Evolutionary conservation across 2,888 invertebrate genomes (phyloP).

Genomic region (Gari tellinella): DNA sequence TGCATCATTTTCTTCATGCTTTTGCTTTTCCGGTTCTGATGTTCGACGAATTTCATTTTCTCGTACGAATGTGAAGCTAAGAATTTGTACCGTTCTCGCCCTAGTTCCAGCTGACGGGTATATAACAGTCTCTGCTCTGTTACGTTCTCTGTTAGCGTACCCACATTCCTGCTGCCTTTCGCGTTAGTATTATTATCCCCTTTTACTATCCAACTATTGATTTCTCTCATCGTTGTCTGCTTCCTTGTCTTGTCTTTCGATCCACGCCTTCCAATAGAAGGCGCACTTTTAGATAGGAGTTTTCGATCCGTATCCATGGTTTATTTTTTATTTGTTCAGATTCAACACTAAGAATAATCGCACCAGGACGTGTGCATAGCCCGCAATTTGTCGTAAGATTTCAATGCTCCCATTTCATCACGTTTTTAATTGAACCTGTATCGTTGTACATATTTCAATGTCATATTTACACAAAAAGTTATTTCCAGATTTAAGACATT

Average conservation of each 20-base stretch:
- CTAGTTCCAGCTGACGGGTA: conserved; percentile 76
- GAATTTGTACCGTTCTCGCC: conserved; percentile 80
- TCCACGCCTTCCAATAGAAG: conserved; percentile 18
- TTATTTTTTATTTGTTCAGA: no score
- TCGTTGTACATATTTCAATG: no score
- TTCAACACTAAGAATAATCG: no score
- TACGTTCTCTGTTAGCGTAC: conserved; percentile 78
- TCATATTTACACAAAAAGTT: no score
- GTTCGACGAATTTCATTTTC: conserved; percentile 76
- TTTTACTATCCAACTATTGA: conserved; percentile 74
- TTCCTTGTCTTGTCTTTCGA: conserved; percentile 58
- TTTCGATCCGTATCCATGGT: conserved; percentile 15
- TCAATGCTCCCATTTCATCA: no score
- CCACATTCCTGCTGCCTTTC: conserved; percentile 63
- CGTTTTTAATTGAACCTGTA: no score
- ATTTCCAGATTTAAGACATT: no score
- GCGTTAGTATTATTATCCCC: conserved; percentile 46
- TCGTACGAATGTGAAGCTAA: conserved; percentile 74
- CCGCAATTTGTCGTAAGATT: no score
- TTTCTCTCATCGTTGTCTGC: conserved; percentile 75
- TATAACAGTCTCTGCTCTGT: conserved; percentile 80
- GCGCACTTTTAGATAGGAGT: conserved; percentile 50
- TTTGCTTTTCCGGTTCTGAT: conserved; percentile 67
- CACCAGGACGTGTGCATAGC: no score
- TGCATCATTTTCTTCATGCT: conserved; percentile 46